Percentiles rank a stretch among this genome's conserved stretches.
Conservation (phyloP, 92 coral and sea anemone genomes). For the Pocillopora meandrina region DNA sequence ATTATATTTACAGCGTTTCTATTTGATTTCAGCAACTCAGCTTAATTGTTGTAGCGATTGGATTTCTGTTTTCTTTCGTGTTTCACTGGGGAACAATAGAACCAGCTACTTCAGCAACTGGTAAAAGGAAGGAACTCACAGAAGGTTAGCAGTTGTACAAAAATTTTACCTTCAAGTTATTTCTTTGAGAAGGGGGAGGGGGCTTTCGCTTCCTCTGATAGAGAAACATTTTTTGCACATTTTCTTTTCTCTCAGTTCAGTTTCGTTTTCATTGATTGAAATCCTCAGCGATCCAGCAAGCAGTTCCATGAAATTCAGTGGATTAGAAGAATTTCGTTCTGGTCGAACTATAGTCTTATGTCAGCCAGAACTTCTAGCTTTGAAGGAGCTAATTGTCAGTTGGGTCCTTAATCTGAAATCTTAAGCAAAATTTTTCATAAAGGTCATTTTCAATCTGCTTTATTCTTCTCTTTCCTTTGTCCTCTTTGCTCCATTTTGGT, state of each 20-base stretch:
- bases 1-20: neutral
- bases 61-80: constrained; percentile 61
- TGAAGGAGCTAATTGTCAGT: no score
- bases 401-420: no score
- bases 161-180: no score
- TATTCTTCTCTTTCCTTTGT: neutral
- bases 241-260: no score
- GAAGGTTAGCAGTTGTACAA: neutral
- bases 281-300: no score
- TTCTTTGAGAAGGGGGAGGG: neutral
- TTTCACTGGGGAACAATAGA: constrained; percentile 86
- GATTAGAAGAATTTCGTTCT: neutral
- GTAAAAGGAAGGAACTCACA: neutral
- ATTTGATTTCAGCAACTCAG: constrained; percentile 59
- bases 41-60: constrained; percentile 67
- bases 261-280: no score
- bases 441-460: neutral
- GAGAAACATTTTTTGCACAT: neutral
- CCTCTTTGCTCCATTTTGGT: neutral
- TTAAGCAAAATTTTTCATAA: no score
- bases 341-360: neutral
- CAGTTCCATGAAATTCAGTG: no score
- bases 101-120: constrained; percentile 29
- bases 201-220: neutral
- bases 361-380: no score